phyloP scores from a whole-genome alignment of 2,113 vertebrate species.

The Xyrauchen texanus region DNA sequence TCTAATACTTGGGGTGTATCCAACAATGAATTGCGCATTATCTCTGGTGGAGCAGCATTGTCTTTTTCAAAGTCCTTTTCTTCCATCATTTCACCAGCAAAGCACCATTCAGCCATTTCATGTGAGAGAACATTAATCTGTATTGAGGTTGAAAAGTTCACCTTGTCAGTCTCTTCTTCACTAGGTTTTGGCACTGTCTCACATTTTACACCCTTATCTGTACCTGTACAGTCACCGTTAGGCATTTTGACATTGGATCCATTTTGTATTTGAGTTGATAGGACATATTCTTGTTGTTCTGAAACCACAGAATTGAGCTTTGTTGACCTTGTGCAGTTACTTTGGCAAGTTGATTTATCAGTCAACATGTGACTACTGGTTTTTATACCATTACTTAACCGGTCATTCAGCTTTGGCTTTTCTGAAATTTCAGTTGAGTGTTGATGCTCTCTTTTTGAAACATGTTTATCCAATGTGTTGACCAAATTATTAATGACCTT shows the following conservation, averaged over 20 bases:
- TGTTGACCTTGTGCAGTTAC: background rate
- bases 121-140: background rate
- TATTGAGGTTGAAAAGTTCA: background rate
- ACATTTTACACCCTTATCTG: no score
- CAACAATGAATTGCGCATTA: background rate
- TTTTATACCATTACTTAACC: background rate
- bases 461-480: no score
- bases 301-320: background rate
- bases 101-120: background rate
- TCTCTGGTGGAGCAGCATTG: background rate
- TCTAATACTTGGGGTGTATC: background rate
- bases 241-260: no score
- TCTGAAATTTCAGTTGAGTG: background rate
- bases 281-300: no score
- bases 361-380: background rate
- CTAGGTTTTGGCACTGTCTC: no score
- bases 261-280: no score
- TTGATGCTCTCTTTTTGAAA: background rate
- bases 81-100: background rate
- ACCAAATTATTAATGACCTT: no score
- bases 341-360: background rate
- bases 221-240: no score
- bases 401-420: no score
- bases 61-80: background rate
- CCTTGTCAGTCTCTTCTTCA: background rate